A percentile compares a stretch with the other conserved stretches of the same genome.
Conservation (phyloP, 2,113 vertebrate genomes). For the Semnopithecus entellus region DNA sequence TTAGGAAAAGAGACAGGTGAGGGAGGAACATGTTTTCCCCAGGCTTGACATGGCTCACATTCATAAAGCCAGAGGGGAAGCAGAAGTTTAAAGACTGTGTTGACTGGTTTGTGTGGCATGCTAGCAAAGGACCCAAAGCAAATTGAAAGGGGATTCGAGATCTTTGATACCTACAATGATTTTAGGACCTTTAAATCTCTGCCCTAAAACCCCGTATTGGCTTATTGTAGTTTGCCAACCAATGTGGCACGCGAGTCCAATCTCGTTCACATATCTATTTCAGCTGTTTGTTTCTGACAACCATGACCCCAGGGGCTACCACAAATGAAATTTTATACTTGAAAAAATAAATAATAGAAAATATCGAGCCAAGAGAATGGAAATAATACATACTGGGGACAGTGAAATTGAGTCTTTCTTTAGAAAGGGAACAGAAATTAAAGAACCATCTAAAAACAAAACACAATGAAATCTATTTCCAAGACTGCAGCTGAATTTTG, state of each 20-base stretch:
- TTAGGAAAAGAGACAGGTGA: background rate
- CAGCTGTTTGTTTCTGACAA: constrained; percentile 38
- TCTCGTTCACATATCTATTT: constrained; percentile 5
- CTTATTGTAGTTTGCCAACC: background rate
- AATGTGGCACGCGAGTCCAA: background rate
- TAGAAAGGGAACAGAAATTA: background rate
- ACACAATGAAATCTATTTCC: constrained; percentile 13
- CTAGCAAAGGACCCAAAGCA: background rate
- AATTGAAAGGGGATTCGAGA: background rate
- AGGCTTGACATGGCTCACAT: background rate
- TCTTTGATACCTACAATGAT: background rate
- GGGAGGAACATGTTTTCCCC: background rate
- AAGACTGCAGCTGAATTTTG: background rate
- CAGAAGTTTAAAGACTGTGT: background rate
- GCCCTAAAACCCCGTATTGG: background rate
- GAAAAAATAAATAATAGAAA: constrained; percentile 51
- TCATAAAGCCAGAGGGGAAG: background rate
- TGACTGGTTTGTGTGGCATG: background rate
- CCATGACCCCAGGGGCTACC: background rate
- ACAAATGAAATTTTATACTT: constrained; percentile 47
- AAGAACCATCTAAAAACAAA: constrained; percentile 26
- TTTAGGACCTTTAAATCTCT: background rate
- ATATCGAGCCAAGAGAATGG: background rate
- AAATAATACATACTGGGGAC: background rate
- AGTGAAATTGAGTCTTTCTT: background rate